A percentile compares a stretch with the other conserved stretches of the same genome.
These are phyloP conservation scores for Otocyon megalotis DNA, from an alignment of 2,113 vertebrate species.

Conservation along the genomic window DNA sequence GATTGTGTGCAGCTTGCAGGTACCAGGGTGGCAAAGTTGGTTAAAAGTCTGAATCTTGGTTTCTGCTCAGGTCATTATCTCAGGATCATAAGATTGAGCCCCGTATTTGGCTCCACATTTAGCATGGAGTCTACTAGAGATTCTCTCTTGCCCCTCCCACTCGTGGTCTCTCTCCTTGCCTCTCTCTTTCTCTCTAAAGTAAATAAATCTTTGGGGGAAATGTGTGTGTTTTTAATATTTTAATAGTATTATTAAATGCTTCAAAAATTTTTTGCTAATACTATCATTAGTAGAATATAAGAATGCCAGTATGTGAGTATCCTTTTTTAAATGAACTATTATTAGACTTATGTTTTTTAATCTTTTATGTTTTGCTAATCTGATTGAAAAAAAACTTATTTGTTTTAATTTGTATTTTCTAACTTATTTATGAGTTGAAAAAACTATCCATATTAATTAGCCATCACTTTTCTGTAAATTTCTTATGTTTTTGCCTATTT, in stretches of 20 bases:
- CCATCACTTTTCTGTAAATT: background rate
- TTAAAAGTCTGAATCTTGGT: background rate
- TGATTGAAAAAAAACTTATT: background rate
- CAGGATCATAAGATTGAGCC: background rate
- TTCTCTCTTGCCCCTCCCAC: background rate
- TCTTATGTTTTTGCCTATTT: background rate
- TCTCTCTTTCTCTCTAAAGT: background rate
- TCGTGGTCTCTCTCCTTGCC: background rate
- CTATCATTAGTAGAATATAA: background rate
- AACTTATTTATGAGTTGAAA: background rate
- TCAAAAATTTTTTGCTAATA: background rate
- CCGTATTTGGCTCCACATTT: background rate
- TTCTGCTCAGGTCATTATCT: background rate
- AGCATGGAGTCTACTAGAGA: background rate
- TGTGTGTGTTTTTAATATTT: background rate
- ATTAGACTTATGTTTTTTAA: constrained; percentile 12
- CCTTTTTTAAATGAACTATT: background rate
- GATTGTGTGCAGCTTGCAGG: background rate
- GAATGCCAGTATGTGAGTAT: background rate
- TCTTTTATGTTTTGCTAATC: background rate
- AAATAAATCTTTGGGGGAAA: background rate
- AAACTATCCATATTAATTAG: background rate
- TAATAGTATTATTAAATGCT: background rate
- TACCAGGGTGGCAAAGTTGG: background rate
- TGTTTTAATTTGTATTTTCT: constrained; percentile 32